phyloP scores from a whole-genome alignment of 2,113 vertebrate species.

The Philantomba maxwellii region DNA sequence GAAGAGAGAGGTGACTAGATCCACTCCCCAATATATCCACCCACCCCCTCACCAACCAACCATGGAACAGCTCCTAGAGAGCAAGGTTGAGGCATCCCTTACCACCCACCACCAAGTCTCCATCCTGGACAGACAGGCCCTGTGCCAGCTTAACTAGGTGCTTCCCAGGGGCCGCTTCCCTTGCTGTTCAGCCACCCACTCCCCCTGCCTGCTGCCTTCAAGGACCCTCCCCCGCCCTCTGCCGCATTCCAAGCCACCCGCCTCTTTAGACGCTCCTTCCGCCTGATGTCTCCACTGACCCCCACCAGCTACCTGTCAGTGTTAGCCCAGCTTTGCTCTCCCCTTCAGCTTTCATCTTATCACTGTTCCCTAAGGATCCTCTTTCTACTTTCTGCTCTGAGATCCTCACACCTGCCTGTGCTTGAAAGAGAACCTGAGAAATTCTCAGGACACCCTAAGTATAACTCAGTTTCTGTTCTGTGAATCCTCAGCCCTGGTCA shows the following conservation, averaged over 20 bases:
- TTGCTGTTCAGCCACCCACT: background rate
- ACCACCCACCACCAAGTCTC: background rate
- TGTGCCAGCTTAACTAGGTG: background rate
- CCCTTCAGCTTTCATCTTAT: background rate
- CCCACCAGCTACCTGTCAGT: fast-evolving
- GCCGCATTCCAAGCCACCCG: background rate
- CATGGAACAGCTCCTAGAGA: background rate
- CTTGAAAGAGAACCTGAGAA: background rate
- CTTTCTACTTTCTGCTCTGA: background rate
- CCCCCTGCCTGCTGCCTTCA: no score
- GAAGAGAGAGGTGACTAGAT: background rate
- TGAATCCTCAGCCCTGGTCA: no score
- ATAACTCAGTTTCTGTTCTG: background rate
- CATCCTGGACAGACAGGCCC: background rate
- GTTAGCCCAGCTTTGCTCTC: background rate
- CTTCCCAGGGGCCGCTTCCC: background rate
- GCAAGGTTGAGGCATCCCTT: background rate
- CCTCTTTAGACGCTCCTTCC: background rate
- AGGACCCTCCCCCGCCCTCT: no score
- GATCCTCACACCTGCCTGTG: background rate
- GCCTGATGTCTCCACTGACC: background rate
- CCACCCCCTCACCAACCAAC: background rate
- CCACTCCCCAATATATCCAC: background rate
- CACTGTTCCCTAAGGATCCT: background rate
- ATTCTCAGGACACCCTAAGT: background rate